Conservation (phyloP, 2,113 vertebrate genomes). For the Chloropsis hardwickii region DNA sequence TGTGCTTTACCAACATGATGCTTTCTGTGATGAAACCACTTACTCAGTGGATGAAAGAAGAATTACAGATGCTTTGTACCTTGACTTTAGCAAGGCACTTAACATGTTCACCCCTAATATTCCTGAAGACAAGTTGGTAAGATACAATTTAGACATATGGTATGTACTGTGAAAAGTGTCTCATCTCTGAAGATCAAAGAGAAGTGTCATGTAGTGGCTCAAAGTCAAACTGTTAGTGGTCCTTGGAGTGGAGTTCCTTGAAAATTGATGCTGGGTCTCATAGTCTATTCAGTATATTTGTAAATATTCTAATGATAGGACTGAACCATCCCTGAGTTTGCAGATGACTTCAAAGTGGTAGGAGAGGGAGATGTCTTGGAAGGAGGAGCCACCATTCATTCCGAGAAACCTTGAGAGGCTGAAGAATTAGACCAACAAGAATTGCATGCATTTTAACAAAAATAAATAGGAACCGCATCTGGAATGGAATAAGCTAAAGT, state of each 20-base stretch:
- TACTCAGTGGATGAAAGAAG: background rate
- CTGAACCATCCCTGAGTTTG: background rate
- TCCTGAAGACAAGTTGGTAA: background rate
- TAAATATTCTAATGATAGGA: background rate
- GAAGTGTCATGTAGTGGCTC: background rate
- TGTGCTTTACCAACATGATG: background rate
- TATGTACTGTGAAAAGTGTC: accelerated
- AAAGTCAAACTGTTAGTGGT: background rate
- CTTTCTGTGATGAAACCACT: background rate
- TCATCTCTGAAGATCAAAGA: background rate
- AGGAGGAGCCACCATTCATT: background rate
- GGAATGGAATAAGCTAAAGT: background rate
- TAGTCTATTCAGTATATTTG: background rate
- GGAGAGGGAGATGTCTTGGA: background rate
- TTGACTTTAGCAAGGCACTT: background rate
- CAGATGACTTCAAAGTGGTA: background rate
- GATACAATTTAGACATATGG: background rate
- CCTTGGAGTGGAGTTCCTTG: background rate
- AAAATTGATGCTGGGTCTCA: background rate
- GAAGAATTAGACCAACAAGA: background rate
- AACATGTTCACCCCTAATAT: background rate
- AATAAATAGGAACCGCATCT: background rate
- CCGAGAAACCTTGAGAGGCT: background rate
- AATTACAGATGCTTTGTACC: background rate
- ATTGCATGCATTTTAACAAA: background rate